Percentiles rank a stretch among this genome's conserved stretches.
These are phyloP conservation scores for Phylloscopus trochilus DNA, from an alignment of 2,113 vertebrate species.

Conservation along the genomic window DNA sequence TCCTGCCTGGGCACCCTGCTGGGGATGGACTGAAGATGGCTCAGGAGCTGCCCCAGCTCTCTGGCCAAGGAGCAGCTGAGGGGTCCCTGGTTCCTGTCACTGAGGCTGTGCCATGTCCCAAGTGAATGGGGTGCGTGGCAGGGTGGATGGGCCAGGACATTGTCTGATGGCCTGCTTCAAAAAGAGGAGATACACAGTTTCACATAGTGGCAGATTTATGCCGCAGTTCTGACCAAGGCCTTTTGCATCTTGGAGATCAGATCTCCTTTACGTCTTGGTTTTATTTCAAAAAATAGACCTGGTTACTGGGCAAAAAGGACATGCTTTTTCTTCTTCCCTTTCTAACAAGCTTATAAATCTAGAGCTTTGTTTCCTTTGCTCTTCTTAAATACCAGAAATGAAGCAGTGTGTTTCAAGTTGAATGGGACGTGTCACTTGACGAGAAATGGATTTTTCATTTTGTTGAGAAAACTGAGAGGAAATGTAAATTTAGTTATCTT, in stretches of 20 bases:
- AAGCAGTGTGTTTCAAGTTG: constrained; percentile 1
- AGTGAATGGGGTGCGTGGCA: neutral
- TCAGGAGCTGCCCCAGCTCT: neutral
- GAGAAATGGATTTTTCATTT: neutral
- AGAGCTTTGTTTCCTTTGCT: neutral
- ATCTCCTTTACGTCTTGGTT: neutral
- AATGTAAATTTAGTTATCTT: neutral
- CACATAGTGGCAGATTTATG: neutral
- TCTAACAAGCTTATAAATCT: neutral
- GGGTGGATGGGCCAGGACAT: too few species aligned
- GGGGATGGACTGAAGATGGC: neutral
- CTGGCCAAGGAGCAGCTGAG: neutral
- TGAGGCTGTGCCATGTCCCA: neutral
- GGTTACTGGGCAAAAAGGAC: neutral
- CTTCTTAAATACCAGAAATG: neutral
- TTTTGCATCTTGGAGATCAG: neutral
- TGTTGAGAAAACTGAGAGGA: neutral
- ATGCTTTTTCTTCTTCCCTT: neutral
- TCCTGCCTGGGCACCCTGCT: neutral
- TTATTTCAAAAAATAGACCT: neutral
- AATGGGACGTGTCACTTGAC: neutral
- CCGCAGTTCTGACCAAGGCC: neutral
- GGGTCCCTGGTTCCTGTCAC: neutral
- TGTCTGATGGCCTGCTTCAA: neutral
- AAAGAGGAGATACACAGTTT: neutral